A percentile compares a stretch with the other conserved stretches of the same genome.
Conservation (phyloP, 2,113 vertebrate genomes). For the Eidolon helvum region DNA sequence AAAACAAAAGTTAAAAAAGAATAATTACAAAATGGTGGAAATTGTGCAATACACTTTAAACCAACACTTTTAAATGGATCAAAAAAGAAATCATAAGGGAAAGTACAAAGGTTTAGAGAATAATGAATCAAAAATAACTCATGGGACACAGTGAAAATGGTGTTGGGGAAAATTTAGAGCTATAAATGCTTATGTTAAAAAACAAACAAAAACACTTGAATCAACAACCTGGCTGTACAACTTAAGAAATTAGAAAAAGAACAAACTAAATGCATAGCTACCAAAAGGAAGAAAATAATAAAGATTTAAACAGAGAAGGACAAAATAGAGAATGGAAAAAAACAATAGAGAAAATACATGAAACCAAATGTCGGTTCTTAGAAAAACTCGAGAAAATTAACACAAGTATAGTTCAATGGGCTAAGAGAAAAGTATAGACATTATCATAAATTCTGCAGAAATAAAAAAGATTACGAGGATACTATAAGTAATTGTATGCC, state of each 20-base stretch:
- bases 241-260: neutral
- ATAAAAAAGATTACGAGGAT: too few relatives aligned
- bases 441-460: neutral
- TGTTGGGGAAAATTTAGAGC: neutral
- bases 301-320: neutral
- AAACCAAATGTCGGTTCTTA: neutral
- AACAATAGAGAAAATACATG: neutral
- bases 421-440: neutral
- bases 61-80: neutral
- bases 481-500: neutral
- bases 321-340: neutral
- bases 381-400: neutral
- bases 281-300: neutral
- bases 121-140: neutral
- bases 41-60: neutral
- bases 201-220: neutral
- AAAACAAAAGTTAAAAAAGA: neutral
- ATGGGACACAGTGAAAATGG: neutral
- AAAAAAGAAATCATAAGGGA: neutral
- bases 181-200: neutral
- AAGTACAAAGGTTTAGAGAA: neutral
- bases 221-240: neutral
- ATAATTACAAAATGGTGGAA: neutral
- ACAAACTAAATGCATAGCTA: neutral
- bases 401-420: neutral